Conservation (phyloP, 2,113 vertebrate genomes). For the Perca fluviatilis region DNA sequence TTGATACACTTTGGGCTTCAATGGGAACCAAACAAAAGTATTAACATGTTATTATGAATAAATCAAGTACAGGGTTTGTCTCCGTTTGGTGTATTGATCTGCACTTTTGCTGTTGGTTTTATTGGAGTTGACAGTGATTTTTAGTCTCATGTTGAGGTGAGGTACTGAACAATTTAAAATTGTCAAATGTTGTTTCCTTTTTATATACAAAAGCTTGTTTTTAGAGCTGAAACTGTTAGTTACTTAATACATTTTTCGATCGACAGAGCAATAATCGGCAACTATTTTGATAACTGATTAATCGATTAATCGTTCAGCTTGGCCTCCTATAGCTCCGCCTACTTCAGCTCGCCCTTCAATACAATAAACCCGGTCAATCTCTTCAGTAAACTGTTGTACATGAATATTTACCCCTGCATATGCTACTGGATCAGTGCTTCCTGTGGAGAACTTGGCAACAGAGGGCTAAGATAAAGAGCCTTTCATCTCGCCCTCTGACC, state of each 20-base stretch:
- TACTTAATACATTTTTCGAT: not conserved
- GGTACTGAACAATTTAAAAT: not conserved
- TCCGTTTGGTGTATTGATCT: not conserved
- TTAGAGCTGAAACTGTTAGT: not conserved
- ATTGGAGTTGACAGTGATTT: not conserved
- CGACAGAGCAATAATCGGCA: too few species aligned
- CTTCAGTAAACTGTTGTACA: not conserved
- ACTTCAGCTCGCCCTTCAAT: not conserved
- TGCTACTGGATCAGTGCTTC: not conserved
- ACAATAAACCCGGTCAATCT: not conserved
- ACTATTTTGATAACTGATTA: not conserved
- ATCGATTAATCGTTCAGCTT: too few species aligned
- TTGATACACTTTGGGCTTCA: slow-evolving; percentile 2
- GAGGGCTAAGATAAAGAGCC: not conserved
- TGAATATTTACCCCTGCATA: not conserved
- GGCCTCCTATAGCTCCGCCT: too few species aligned
- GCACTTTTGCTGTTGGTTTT: not conserved
- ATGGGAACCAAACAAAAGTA: not conserved
- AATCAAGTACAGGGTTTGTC: not conserved
- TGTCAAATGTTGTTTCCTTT: not conserved
- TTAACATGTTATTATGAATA: not conserved
- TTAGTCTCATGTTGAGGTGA: too few species aligned
- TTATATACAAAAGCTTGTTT: not conserved
- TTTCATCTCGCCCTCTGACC: not conserved
- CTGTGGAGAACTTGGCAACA: not conserved